These are phyloP conservation scores for Frankliniella intonsa DNA, from an alignment of 2,888 invertebrate genomes.

Conservation along the genomic window DNA sequence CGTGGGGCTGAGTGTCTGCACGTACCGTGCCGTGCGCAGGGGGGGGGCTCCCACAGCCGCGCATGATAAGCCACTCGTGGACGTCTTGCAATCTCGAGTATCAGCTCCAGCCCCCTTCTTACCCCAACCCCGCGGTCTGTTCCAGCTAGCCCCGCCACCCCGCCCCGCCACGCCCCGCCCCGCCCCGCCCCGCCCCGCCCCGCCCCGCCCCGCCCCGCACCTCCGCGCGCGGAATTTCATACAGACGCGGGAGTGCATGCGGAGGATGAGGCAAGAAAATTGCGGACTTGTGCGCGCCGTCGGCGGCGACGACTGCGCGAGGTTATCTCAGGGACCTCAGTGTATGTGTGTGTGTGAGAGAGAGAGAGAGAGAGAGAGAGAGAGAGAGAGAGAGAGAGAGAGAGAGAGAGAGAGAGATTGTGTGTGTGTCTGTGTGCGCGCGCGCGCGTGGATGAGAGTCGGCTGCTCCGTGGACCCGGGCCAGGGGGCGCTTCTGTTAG, in stretches of 20 bases:
- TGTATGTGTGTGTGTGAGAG: background rate
- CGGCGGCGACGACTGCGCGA: too few relatives aligned
- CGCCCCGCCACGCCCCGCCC: too few relatives aligned
- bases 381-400: constrained; percentile 1
- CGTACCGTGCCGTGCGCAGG: background rate
- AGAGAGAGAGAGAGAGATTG: background rate
- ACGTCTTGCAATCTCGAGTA: constrained; percentile 16
- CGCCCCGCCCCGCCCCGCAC: background rate
- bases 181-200: background rate
- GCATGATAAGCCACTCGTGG: constrained; percentile 5
- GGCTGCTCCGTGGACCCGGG: too few relatives aligned
- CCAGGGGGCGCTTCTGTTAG: too few relatives aligned
- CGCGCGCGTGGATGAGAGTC: too few relatives aligned
- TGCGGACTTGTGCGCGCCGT: background rate
- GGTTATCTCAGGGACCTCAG: too few relatives aligned
- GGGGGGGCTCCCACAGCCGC: background rate
- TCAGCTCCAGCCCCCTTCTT: background rate
- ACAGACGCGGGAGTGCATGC: background rate
- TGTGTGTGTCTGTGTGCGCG: too few relatives aligned
- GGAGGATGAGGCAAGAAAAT: background rate
- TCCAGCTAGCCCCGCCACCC: too few relatives aligned
- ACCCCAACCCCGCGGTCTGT: too few relatives aligned
- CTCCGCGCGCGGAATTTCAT: constrained; percentile 2
- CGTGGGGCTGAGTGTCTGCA: background rate
- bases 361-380: background rate